Evolutionary conservation across 2,888 invertebrate genomes (phyloP).

Genomic region (Apamea monoglypha): DNA sequence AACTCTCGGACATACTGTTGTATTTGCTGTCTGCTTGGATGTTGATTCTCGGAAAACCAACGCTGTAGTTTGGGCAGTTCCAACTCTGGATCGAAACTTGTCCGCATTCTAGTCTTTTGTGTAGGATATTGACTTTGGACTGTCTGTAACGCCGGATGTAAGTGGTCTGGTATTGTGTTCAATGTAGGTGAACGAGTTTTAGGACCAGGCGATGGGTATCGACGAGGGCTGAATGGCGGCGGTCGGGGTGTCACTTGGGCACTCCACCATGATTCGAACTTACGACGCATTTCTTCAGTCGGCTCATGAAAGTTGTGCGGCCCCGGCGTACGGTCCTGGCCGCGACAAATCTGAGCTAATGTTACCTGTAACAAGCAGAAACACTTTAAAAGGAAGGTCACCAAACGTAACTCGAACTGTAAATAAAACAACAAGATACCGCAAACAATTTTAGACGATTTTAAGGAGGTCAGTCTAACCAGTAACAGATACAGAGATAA

Average conservation of each 20-base stretch:
- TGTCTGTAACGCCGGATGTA: slow-evolving; percentile 94
- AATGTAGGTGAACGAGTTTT: slow-evolving; percentile 88
- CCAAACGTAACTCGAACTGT: slow-evolving; percentile 70
- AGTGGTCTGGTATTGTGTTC: slow-evolving; percentile 88
- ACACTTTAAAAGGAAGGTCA: slow-evolving; percentile 72
- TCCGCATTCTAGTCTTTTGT: slow-evolving; percentile 98
- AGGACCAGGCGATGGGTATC: slow-evolving; percentile 88
- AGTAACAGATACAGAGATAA: slow-evolving; percentile 88
- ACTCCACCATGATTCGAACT: slow-evolving; percentile 98
- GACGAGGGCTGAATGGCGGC: slow-evolving; percentile 87
- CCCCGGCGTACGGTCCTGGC: slow-evolving; percentile 92
- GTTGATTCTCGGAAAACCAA: slow-evolving; percentile 99
- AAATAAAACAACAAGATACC: slow-evolving; percentile 79
- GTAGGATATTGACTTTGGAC: slow-evolving; percentile 94
- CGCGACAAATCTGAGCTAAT: slow-evolving; percentile 95
- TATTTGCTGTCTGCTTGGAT: slow-evolving; percentile 98
- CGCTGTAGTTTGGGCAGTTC: slow-evolving; percentile 98
- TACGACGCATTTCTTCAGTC: slow-evolving; percentile 95
- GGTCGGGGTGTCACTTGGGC: slow-evolving; percentile 92
- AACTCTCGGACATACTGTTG: slow-evolving; percentile 98
- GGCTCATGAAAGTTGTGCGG: slow-evolving; percentile 93
- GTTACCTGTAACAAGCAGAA: slow-evolving; percentile 91
- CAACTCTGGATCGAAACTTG: slow-evolving; percentile 98
- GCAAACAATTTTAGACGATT: slow-evolving; percentile 88
- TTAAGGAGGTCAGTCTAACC: slow-evolving; percentile 89